Conservation (phyloP, 1,140 invertebrate species). For the Papilio aristodemus region DNA sequence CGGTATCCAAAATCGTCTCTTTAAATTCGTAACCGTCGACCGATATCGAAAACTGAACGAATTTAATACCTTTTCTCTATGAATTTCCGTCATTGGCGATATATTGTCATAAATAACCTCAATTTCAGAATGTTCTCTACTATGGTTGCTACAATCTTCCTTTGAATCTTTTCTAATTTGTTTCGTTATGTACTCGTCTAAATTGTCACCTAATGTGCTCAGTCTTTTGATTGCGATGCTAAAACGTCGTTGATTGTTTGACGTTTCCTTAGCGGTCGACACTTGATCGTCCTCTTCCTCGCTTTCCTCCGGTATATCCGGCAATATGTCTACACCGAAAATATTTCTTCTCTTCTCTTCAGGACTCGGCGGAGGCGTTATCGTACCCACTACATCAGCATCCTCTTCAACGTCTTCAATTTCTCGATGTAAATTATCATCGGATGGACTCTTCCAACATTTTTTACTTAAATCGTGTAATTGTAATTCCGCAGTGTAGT, state of each 20-base stretch:
- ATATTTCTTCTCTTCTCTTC: conserved; percentile 70
- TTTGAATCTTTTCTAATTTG: conserved; percentile 66
- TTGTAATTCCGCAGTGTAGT: conserved; percentile 65
- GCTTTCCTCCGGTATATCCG: conserved; percentile 77
- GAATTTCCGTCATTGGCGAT: conserved; percentile 66
- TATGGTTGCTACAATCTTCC: conserved; percentile 44
- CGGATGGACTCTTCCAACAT: conserved; percentile 77
- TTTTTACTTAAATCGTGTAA: conserved; percentile 70
- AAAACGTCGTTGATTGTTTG: conserved; percentile 62
- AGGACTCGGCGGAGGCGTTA: conserved; percentile 74
- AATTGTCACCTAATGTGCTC: conserved; percentile 74
- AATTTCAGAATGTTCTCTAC: conserved; percentile 60
- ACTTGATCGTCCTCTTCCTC: conserved; percentile 51
- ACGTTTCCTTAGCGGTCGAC: conserved; percentile 38
- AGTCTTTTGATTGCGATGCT: conserved; percentile 74
- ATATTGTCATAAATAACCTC: conserved; percentile 70
- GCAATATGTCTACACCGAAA: conserved; percentile 75
- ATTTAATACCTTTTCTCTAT: conserved; percentile 69
- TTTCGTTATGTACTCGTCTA: conserved; percentile 73
- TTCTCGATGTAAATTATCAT: conserved; percentile 63
- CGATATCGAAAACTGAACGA: conserved; percentile 71
- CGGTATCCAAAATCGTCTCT: conserved; percentile 64
- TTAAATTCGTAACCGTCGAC: conserved; percentile 62
- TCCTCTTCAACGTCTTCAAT: conserved; percentile 51
- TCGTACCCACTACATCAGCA: conserved; percentile 50